A percentile compares a stretch with the other conserved stretches of the same genome.
Evolutionary conservation across 2,113 vertebrate genomes (phyloP).

Genomic region (Amphilophus citrinellus): DNA sequence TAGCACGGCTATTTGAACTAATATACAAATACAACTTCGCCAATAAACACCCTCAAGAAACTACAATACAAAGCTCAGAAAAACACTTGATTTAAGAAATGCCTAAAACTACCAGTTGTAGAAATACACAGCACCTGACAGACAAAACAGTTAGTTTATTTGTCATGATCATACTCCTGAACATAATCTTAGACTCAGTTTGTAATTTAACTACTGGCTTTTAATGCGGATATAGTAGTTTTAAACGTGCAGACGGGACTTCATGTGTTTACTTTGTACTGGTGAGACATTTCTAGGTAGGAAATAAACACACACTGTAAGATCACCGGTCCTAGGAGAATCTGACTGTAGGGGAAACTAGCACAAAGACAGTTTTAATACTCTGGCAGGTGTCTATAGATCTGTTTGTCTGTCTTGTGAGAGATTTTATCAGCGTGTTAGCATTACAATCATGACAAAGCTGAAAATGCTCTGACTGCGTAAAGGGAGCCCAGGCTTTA

Average conservation of each 20-base stretch:
- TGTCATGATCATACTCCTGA: neutral
- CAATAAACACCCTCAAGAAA: neutral
- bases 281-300: neutral
- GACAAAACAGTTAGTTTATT: neutral
- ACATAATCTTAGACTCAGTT: neutral
- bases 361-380: too few species aligned
- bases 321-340: too few species aligned
- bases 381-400: too few species aligned
- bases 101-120: neutral
- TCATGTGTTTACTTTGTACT: neutral
- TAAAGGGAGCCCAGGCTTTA: too few species aligned
- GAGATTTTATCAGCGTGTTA: too few species aligned
- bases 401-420: too few species aligned
- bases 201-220: slow-evolving; percentile 1
- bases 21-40: neutral
- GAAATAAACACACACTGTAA: too few species aligned
- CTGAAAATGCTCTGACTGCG: too few species aligned
- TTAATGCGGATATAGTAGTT: neutral
- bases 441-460: too few species aligned
- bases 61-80: neutral
- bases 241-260: neutral
- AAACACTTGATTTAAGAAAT: fast-evolving
- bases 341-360: too few species aligned
- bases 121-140: neutral
- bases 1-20: too few species aligned